These are phyloP conservation scores for Sinodicranocentrus sp. DNA, from an alignment of 2,888 invertebrate genomes.

Conservation along the genomic window DNA sequence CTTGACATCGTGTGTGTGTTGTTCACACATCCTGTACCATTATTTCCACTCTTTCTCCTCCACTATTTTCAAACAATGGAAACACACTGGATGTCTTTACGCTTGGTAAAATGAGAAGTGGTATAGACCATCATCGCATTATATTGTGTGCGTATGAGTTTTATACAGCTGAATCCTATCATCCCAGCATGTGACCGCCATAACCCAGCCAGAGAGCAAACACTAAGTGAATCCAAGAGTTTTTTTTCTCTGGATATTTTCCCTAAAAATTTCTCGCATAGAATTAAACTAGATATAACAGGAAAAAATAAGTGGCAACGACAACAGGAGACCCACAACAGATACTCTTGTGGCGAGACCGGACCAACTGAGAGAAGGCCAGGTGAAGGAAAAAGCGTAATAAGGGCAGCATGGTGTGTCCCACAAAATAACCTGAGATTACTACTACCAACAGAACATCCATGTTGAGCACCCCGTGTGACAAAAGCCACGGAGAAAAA, in stretches of 20 bases:
- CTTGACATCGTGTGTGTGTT: constrained; percentile 38
- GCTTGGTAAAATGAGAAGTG: constrained; percentile 47
- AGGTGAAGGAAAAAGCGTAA: constrained; percentile 53
- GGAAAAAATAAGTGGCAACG: too few relatives aligned
- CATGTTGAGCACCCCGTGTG: constrained; percentile 19
- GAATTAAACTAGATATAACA: too few relatives aligned
- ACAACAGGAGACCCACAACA: too few relatives aligned
- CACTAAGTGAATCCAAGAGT: neutral
- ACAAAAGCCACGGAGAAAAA: constrained; percentile 30
- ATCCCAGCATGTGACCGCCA: constrained; percentile 63
- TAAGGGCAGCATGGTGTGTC: constrained; percentile 63
- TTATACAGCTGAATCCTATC: constrained; percentile 51
- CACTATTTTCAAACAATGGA: constrained; percentile 1
- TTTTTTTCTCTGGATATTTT: too few relatives aligned
- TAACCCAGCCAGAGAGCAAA: constrained; percentile 51
- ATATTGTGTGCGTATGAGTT: too few relatives aligned
- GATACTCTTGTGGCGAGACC: neutral
- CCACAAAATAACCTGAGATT: constrained; percentile 27
- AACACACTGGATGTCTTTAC: constrained; percentile 37
- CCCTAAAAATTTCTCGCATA: too few relatives aligned
- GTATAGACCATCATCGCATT: neutral
- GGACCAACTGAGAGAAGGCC: constrained; percentile 25
- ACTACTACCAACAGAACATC: neutral
- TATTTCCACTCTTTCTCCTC: neutral
- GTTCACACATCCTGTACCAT: constrained; percentile 63